A percentile compares a stretch with the other conserved stretches of the same genome.
These are phyloP conservation scores for Ophraella communa DNA, from an alignment of 2,888 invertebrate species.

Conservation along the genomic window DNA sequence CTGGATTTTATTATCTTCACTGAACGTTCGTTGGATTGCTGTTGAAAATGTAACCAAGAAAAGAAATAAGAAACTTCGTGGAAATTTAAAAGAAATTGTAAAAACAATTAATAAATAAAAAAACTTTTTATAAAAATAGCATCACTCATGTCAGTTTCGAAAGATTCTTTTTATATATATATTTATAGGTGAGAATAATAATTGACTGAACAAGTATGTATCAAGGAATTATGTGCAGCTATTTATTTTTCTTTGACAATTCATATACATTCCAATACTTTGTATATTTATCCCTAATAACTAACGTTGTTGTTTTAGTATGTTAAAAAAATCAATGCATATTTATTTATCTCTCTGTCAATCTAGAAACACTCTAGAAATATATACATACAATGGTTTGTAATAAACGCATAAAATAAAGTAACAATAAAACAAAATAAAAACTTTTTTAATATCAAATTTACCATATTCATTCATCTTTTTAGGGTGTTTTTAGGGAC, in stretches of 20 bases:
- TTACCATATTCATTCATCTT: background rate
- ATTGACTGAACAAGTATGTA: slow-evolving; percentile 39
- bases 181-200: slow-evolving; percentile 34
- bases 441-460: no score
- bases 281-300: slow-evolving; percentile 36
- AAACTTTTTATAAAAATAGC: background rate
- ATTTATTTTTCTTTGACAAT: slow-evolving; percentile 34
- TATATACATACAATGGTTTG: slow-evolving; percentile 21
- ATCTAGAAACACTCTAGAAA: no score
- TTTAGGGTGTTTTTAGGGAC: no score
- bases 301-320: slow-evolving; percentile 21
- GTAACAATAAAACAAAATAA: no score
- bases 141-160: background rate
- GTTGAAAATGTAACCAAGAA: no score
- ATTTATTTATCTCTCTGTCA: slow-evolving; percentile 7
- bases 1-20: no score
- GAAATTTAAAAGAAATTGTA: no score
- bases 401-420: no score
- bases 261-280: slow-evolving; percentile 39
- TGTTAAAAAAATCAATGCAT: slow-evolving; percentile 25
- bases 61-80: no score
- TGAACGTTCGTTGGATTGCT: no score
- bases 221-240: slow-evolving; percentile 34
- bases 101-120: background rate
- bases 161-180: slow-evolving; percentile 35